Evolutionary conservation across 2,888 invertebrate species (phyloP).

Genomic region (Aphodius sticticus): DNA sequence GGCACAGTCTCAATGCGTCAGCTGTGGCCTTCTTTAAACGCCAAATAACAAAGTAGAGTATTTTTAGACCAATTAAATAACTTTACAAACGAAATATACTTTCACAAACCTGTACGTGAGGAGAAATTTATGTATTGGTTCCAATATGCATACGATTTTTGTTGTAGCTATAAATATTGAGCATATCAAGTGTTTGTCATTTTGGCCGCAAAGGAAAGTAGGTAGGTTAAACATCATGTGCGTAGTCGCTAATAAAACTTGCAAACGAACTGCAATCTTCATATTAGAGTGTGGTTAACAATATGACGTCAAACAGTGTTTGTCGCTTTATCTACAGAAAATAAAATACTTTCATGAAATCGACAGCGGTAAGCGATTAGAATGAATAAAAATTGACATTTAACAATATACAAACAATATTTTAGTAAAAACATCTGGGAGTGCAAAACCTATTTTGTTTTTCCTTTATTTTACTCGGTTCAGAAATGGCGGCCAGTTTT

Average conservation of each 20-base stretch:
- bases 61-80: background rate
- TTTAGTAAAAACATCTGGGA: too few relatives aligned
- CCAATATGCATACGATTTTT: too few relatives aligned
- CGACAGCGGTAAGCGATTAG: too few relatives aligned
- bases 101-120: background rate
- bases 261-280: background rate
- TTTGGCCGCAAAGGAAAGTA: too few relatives aligned
- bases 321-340: background rate
- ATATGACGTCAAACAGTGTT: background rate
- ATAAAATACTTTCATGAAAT: too few relatives aligned
- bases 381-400: too few relatives aligned
- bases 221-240: background rate
- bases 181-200: too few relatives aligned
- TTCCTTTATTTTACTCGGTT: too few relatives aligned
- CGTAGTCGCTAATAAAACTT: background rate
- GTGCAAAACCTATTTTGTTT: too few relatives aligned
- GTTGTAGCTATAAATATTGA: too few relatives aligned
- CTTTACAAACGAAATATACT: background rate
- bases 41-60: background rate
- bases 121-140: background rate
- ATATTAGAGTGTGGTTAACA: background rate
- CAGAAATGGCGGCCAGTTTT: too few relatives aligned
- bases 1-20: background rate
- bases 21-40: background rate
- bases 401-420: too few relatives aligned